Evolutionary conservation across 2,113 vertebrate species (phyloP), one percentile per base, ranked within the genome.

Genomic region (Meleagris gallopavo): DNA sequence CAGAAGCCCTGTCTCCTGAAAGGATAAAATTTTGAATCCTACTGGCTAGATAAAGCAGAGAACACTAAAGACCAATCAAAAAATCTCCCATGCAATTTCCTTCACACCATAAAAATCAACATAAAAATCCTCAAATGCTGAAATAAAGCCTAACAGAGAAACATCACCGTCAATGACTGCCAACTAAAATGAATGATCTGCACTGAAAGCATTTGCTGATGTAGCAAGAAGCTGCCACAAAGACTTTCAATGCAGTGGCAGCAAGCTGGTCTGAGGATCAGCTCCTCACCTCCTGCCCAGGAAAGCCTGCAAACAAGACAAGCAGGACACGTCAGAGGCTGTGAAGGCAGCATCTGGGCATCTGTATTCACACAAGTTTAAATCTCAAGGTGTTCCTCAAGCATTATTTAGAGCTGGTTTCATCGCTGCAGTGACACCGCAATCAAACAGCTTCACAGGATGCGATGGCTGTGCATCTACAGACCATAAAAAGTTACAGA

Each of bases 141-240:
- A 91, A 91, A 86, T 46, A 90, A 93, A 94, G 79, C 50, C 84
- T 85, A 89, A 75, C 45, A 83, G 77, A 85, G 60, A 75, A 96
- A 80, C 75, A 71, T 74, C 50, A 74, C 46, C 80, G 46, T 77
- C 76, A 89, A 25, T 1, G 1, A 30, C 36, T 87, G 87, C 75
- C 94, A 94, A 5, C 34, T 52, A 65, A 95, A 97, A 95, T 13
- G 60, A 80, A 91, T 64, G 46, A 64, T 57, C 72, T 14, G 69
- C 72, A 55, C 3, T 88, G 57, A 66, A 85, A 90, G 69, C 0
- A 1, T 88, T 81, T 80, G 81, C 87, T 92, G 91, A 94, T 1
- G 7, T 55, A 87, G 71, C 67, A 32, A 3, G 22, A 55, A 69
- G 32, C 13, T 64, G 79, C 65, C 89, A 80, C 82, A 73, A 65